Conservation (phyloP, 2,888 invertebrate species). For the Danaus chrysippus region DNA sequence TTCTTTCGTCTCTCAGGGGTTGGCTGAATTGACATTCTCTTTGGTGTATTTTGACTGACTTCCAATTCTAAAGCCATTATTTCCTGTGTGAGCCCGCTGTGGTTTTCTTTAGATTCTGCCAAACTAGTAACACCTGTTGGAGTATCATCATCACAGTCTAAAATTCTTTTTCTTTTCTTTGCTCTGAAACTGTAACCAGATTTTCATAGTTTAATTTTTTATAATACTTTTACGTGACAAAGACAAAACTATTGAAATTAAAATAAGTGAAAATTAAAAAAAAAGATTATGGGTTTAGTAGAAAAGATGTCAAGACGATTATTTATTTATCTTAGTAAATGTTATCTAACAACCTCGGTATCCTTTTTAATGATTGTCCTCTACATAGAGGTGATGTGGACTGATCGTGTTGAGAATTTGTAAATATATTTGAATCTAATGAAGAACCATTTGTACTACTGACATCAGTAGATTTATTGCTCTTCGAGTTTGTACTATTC, state of each 20-base stretch:
- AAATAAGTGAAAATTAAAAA: neutral
- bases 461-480: conserved; percentile 66
- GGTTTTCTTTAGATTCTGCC: conserved; percentile 64
- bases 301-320: neutral
- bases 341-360: conserved; percentile 58
- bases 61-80: conserved; percentile 83
- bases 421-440: conserved; percentile 62
- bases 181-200: conserved; percentile 63
- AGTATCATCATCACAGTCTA: conserved; percentile 70
- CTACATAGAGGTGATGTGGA: conserved; percentile 79
- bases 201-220: neutral
- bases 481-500: conserved; percentile 57
- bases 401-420: conserved; percentile 74
- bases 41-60: conserved; percentile 83
- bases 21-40: conserved; percentile 76
- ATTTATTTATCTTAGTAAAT: neutral
- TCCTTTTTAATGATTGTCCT: conserved; percentile 68
- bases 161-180: conserved; percentile 80
- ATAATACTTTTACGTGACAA: neutral
- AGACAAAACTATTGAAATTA: too few relatives aligned
- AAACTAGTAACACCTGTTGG: conserved; percentile 67
- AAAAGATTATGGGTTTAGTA: neutral
- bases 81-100: conserved; percentile 85
- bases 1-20: conserved; percentile 73
- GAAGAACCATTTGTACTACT: conserved; percentile 70